Conservation (phyloP, 2,113 vertebrate genomes). For the Rhinopithecus roxellana region DNA sequence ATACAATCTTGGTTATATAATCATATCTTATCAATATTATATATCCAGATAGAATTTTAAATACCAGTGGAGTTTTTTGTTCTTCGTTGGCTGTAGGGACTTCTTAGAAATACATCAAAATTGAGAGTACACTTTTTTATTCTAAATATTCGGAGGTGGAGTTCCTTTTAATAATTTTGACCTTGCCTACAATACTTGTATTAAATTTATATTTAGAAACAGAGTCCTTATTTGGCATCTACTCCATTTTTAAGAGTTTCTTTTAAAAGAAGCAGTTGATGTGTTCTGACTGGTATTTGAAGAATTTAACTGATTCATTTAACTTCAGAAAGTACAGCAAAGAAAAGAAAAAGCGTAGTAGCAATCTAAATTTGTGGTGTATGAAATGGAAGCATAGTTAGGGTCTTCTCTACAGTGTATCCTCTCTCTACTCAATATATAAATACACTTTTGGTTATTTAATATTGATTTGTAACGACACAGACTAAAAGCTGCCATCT, state of each 20-base stretch:
- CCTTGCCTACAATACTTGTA: background rate
- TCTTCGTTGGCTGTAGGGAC: background rate
- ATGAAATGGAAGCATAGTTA: background rate
- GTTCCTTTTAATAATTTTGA: background rate
- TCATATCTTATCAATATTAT: background rate
- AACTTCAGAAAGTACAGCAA: slow-evolving; percentile 24
- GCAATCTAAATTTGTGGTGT: slow-evolving; percentile 6
- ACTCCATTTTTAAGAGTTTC: slow-evolving; percentile 17
- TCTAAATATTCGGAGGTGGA: slow-evolving; percentile 5
- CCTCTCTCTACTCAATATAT: background rate
- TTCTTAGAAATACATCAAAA: background rate
- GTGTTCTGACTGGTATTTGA: slow-evolving; percentile 57
- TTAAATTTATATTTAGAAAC: slow-evolving; percentile 58
- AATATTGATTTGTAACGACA: background rate
- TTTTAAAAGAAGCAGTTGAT: slow-evolving; percentile 51
- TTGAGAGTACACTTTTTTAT: background rate
- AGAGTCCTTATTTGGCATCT: slow-evolving; percentile 36
- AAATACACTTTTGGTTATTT: background rate
- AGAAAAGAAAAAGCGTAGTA: background rate
- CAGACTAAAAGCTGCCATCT: background rate
- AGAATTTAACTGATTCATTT: slow-evolving; percentile 46
- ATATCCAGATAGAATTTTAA: background rate
- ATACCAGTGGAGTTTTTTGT: background rate
- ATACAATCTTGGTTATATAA: background rate
- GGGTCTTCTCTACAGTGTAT: background rate